These are phyloP conservation scores for Centrocercus urophasianus DNA, from an alignment of 2,113 vertebrate genomes.

Conservation along the genomic window DNA sequence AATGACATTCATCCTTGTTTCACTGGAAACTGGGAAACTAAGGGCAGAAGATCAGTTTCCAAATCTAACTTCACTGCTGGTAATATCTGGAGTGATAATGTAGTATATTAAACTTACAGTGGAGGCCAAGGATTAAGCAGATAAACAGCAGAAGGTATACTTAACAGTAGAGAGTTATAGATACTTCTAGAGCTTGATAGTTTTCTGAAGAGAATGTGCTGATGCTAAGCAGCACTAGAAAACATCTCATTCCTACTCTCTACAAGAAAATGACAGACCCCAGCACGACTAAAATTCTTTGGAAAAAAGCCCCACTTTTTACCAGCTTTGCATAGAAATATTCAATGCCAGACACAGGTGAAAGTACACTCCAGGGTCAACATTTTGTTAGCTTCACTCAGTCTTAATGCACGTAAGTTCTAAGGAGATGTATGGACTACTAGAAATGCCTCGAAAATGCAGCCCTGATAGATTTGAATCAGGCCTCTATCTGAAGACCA, in stretches of 20 bases:
- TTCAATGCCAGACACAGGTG: not conserved
- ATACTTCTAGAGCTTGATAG: not conserved
- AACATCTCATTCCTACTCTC: not conserved
- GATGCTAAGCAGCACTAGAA: not conserved
- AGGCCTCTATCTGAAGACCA: not conserved
- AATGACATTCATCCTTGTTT: not conserved
- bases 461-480: not conserved
- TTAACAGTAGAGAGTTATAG: not conserved
- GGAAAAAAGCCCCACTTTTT: not conserved
- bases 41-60: not conserved
- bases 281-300: not conserved
- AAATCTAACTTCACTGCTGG: not conserved
- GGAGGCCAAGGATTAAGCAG: not conserved
- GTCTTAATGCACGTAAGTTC: not conserved
- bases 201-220: not conserved
- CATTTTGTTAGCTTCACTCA: not conserved
- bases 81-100: not conserved
- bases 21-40: not conserved
- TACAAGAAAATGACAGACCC: not conserved
- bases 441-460: not conserved
- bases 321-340: not conserved
- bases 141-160: not conserved
- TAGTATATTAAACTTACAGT: not conserved
- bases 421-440: not conserved
- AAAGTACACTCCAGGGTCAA: not conserved